phyloP scores from a whole-genome alignment of 2,113 vertebrate species.

The Beaufortia kweichowensis region DNA sequence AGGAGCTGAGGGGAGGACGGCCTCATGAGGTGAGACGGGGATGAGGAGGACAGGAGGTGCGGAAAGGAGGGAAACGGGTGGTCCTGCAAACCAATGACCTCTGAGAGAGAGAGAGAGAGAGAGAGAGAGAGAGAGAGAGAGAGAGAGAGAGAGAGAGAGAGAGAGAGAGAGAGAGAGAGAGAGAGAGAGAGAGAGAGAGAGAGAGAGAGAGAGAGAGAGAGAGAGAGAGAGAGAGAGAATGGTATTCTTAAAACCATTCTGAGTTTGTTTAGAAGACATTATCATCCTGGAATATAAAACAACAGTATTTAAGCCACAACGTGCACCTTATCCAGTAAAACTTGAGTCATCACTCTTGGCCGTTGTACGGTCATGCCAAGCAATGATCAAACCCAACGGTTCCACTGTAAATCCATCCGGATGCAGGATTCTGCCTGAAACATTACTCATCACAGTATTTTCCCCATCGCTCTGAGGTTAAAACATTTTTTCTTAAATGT shows the following conservation, averaged over 20 bases:
- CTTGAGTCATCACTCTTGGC: background rate
- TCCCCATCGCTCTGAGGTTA: background rate
- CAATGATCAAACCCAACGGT: background rate
- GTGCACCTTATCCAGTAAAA: background rate
- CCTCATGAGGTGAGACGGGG: slow-evolving; percentile 4
- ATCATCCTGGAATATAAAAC: too few relatives aligned
- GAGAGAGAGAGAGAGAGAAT: background rate
- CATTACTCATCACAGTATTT: background rate
- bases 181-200: background rate
- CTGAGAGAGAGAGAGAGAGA: background rate
- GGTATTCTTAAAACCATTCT: background rate
- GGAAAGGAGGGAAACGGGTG: slow-evolving; percentile 17
- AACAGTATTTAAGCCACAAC: background rate
- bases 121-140: background rate
- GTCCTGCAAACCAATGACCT: slow-evolving; percentile 7
- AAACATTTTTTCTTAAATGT: background rate
- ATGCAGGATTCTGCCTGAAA: background rate
- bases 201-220: background rate
- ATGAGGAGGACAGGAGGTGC: slow-evolving; percentile 25
- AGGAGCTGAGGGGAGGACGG: slow-evolving; percentile 5
- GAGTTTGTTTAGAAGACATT: background rate
- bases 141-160: background rate
- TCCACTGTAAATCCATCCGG: slow-evolving; percentile 2
- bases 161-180: too few relatives aligned
- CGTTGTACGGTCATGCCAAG: background rate